Base-by-base conservation (phyloP, 2,888 invertebrate genomes). In the Ariolimax columbianus region DNA sequence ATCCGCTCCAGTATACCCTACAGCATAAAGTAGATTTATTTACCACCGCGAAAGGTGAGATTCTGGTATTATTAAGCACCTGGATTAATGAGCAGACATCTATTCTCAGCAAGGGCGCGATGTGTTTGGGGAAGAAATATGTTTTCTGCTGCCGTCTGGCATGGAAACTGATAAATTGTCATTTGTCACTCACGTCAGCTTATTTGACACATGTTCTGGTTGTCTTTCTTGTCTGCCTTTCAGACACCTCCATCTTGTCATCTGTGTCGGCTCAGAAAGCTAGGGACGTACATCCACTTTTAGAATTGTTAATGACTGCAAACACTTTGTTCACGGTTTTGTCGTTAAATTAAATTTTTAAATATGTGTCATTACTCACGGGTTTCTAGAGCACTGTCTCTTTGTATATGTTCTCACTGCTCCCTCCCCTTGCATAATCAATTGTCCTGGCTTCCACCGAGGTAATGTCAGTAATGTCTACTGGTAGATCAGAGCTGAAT, bases 121-220 rank as follows among this genome's bases (percentile, higher is more conserved):
- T 72, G 1, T 0, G 38, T 72, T 72, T 40, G 6, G 38, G 38
- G 17, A n/a, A 26, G n/a, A n/a, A n/a, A 36, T 72, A 43, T n/a
- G 19, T 66, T 4, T 17, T 30, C 9, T 51, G 14, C 47, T 26
- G 17, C 14, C 30, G 30, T n/a, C 33, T 43, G 75, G 47, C 75
- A 6, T 47, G 75, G 6, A 3, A 40, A 30, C 75, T 47, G 26
- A 51, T 30, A 30, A 19, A 26, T 63, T 59, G 77, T 77, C 59
- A 77, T 23, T 59, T 77, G 77, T 59, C 77, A 77, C 38, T 33
- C 14, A 26, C 26, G 38, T 77, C 6, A 47, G 23, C n/a, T n/a
- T 11, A 55, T 72, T 38, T 77, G 77, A 59, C 77, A 77, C 63
- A 59, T 26, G 77, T 23, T 26, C 30, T 23, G 36, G 36, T 40